phyloP scores from a whole-genome alignment of 2,113 vertebrate species.

The Labeo catla region DNA sequence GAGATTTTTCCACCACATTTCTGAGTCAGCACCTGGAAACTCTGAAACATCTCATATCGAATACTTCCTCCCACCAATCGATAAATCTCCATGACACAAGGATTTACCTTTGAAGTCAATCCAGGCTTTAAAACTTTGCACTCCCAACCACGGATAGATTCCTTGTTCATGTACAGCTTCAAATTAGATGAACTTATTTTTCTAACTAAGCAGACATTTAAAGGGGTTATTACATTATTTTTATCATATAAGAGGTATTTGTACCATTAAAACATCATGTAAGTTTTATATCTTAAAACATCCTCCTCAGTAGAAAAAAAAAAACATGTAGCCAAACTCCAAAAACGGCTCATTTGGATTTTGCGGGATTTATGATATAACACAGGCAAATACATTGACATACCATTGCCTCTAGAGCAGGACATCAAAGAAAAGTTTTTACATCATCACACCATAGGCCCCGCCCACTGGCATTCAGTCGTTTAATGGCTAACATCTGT shows the following conservation, averaged over 20 bases:
- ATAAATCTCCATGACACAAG: conserved; percentile 37
- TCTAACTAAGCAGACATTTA: not conserved
- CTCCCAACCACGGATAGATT: conserved; percentile 36
- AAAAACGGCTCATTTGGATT: not conserved
- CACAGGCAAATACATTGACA: not conserved
- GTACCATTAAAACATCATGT: not conserved
- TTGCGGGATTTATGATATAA: not conserved
- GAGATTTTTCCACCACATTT: not conserved
- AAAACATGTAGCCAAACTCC: not conserved
- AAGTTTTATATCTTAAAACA: not conserved
- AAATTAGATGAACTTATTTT: not conserved
- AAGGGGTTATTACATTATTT: not conserved
- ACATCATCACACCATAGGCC: not conserved
- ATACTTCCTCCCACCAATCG: conserved; percentile 13
- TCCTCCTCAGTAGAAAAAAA: not conserved
- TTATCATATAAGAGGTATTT: not conserved
- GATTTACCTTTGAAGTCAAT: conserved; percentile 38
- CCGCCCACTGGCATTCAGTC: not conserved
- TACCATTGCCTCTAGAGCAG: not conserved
- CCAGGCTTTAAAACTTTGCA: conserved; percentile 25
- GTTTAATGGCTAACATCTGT: not conserved
- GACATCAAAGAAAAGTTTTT: not conserved
- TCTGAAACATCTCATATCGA: conserved; percentile 25
- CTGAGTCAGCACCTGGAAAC: conserved; percentile 44
- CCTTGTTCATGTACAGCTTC: conserved; percentile 34